Percentiles rank a stretch among this genome's conserved stretches.
Evolutionary conservation across 2,888 invertebrate genomes (phyloP).

Genomic region (Leptarthrus brevirostris): DNA sequence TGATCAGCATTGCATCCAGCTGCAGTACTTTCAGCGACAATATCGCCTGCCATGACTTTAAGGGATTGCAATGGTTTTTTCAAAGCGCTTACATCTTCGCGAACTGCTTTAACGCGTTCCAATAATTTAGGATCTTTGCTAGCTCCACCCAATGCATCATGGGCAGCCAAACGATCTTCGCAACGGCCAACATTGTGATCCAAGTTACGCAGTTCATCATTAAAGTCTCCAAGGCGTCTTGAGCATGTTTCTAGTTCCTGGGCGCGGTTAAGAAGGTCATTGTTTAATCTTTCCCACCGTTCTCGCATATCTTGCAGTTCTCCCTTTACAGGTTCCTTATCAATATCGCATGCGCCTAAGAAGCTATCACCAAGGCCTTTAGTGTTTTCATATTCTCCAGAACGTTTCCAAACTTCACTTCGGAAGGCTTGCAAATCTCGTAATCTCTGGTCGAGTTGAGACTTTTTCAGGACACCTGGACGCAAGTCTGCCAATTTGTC

Average conservation of each 20-base stretch:
- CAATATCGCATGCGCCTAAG: conserved; percentile 87
- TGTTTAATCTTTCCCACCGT: conserved; percentile 91
- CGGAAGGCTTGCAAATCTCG: conserved; percentile 89
- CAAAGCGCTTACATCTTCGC: conserved; percentile 83
- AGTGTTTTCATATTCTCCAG: conserved; percentile 92
- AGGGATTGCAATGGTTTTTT: conserved; percentile 76
- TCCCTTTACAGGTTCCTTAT: conserved; percentile 88
- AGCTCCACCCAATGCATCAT: conserved; percentile 77
- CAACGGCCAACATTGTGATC: conserved; percentile 86
- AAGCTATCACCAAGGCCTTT: conserved; percentile 88
- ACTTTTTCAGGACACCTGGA: conserved; percentile 83
- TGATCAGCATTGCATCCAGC: conserved; percentile 81
- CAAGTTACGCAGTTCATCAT: conserved; percentile 85
- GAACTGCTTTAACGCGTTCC: conserved; percentile 84
- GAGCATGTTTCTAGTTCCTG: conserved; percentile 79
- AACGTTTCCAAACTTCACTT: conserved; percentile 92
- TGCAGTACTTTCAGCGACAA: conserved; percentile 80
- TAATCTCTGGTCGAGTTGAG: conserved; percentile 87
- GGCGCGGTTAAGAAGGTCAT: conserved; percentile 70
- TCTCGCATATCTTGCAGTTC: conserved; percentile 85
- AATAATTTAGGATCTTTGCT: conserved; percentile 85
- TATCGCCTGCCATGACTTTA: conserved; percentile 74
- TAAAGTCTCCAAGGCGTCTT: conserved; percentile 84
- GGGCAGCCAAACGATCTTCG: conserved; percentile 82
- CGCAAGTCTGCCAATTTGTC: conserved; percentile 82